phyloP scores from a whole-genome alignment of 2,888 invertebrate species.

The Drosophila paracracens region DNA sequence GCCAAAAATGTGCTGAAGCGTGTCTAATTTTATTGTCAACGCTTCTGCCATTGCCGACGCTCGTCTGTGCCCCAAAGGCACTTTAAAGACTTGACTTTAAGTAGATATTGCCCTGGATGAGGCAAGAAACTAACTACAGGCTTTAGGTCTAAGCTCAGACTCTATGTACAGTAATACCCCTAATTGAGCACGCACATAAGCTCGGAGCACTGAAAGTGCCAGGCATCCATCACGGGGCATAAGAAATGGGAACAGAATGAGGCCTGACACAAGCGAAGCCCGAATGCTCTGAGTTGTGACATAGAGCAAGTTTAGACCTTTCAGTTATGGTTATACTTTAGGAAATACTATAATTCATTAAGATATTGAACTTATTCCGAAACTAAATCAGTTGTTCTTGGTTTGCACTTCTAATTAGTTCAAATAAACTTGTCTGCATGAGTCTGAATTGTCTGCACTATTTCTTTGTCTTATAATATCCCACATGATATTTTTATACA shows the following conservation, averaged over 20 bases:
- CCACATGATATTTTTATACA: background rate
- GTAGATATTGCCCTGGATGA: slow-evolving; percentile 4
- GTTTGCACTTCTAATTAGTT: too few species aligned
- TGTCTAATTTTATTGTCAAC: slow-evolving; percentile 76
- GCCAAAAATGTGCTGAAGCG: slow-evolving; percentile 75
- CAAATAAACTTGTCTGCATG: background rate
- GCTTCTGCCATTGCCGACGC: slow-evolving; percentile 9
- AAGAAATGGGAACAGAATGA: slow-evolving; percentile 5
- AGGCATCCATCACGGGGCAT: slow-evolving; percentile 49
- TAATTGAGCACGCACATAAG: slow-evolving; percentile 72
- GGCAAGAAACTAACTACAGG: background rate
- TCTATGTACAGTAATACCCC: slow-evolving; percentile 40
- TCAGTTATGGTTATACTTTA: background rate
- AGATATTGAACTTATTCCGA: background rate
- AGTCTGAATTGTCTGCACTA: background rate
- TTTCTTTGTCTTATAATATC: background rate
- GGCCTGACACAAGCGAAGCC: background rate
- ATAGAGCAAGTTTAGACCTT: background rate
- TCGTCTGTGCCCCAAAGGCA: slow-evolving; percentile 23
- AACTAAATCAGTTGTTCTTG: background rate
- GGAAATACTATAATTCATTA: background rate
- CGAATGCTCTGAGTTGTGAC: slow-evolving; percentile 18
- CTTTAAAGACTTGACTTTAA: slow-evolving; percentile 30
- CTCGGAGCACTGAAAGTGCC: slow-evolving; percentile 38
- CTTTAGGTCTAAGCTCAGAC: slow-evolving; percentile 20